These are phyloP conservation scores for Sarcophaga rosellei DNA, from an alignment of 2,888 invertebrate genomes.

Conservation along the genomic window DNA sequence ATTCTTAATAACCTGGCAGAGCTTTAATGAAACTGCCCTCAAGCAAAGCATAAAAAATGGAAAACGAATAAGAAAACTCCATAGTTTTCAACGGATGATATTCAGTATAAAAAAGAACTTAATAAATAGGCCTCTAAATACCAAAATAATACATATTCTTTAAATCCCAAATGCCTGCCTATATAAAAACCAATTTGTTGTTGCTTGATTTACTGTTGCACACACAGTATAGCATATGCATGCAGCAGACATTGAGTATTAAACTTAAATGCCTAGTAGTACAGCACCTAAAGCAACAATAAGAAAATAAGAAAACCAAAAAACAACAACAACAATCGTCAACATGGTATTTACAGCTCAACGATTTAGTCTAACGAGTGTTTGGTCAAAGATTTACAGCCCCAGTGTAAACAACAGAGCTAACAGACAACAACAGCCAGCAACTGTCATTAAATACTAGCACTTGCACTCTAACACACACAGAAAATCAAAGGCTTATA, in stretches of 20 bases:
- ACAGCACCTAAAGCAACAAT: neutral
- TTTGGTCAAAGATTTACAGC: slow-evolving; percentile 63
- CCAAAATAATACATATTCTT: too few species aligned
- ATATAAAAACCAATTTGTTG: too few species aligned
- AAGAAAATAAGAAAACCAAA: neutral
- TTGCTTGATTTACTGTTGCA: too few species aligned
- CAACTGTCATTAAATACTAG: slow-evolving; percentile 50
- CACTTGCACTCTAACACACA: neutral
- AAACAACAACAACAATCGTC: slow-evolving; percentile 24
- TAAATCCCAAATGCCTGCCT: too few species aligned
- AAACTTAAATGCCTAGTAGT: slow-evolving; percentile 13
- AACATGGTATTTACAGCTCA: slow-evolving; percentile 63
- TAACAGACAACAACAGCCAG: slow-evolving; percentile 25
- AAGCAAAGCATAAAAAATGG: too few species aligned
- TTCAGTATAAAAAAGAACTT: too few species aligned
- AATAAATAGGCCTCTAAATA: too few species aligned
- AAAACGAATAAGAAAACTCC: too few species aligned
- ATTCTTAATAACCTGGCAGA: too few species aligned
- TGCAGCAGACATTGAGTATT: slow-evolving; percentile 18
- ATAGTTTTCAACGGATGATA: too few species aligned
- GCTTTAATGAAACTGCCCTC: too few species aligned
- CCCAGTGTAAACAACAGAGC: slow-evolving; percentile 34
- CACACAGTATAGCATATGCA: neutral
- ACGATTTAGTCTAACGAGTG: slow-evolving; percentile 64
- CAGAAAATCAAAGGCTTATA: neutral